Evolutionary conservation across 1,140 invertebrate genomes (phyloP).

Genomic region (Choristoneura fumiferana): DNA sequence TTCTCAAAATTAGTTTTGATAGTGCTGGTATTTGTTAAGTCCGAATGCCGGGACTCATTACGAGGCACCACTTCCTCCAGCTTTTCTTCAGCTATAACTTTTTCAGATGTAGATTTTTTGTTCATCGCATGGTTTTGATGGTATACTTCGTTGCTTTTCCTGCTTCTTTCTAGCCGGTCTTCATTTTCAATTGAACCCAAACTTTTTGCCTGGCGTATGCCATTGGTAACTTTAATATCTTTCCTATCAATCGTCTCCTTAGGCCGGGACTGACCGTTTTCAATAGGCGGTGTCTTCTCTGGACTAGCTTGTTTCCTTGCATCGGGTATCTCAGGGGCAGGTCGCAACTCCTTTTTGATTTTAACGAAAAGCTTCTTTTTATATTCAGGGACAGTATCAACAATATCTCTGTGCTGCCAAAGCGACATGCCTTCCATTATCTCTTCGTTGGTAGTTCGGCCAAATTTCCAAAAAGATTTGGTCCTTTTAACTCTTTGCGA

Average conservation of each 20-base stretch:
- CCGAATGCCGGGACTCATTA: constrained; percentile 75
- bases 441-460: constrained; percentile 83
- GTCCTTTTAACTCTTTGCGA: constrained; percentile 85
- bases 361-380: constrained; percentile 76
- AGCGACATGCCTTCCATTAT: constrained; percentile 91
- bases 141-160: constrained; percentile 56
- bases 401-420: constrained; percentile 90
- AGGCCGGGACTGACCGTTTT: constrained; percentile 53
- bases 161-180: constrained; percentile 58
- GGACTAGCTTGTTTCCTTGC: constrained; percentile 58
- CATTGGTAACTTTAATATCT: constrained; percentile 63
- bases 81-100: constrained; percentile 71
- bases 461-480: constrained; percentile 91
- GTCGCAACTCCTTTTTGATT: constrained; percentile 66
- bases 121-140: constrained; percentile 52
- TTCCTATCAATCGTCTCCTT: constrained; percentile 78
- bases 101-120: constrained; percentile 74
- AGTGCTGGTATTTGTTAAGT: constrained; percentile 74
- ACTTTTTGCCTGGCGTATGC: constrained; percentile 73
- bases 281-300: constrained; percentile 50
- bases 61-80: constrained; percentile 66
- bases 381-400: constrained; percentile 81
- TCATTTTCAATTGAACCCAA: constrained; percentile 73
- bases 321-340: constrained; percentile 58
- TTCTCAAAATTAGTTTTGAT: constrained; percentile 79